Percentiles rank a stretch among this genome's conserved stretches.
Conservation (phyloP, 1,140 invertebrate genomes). For the Brevipalpus yothersi region DNA sequence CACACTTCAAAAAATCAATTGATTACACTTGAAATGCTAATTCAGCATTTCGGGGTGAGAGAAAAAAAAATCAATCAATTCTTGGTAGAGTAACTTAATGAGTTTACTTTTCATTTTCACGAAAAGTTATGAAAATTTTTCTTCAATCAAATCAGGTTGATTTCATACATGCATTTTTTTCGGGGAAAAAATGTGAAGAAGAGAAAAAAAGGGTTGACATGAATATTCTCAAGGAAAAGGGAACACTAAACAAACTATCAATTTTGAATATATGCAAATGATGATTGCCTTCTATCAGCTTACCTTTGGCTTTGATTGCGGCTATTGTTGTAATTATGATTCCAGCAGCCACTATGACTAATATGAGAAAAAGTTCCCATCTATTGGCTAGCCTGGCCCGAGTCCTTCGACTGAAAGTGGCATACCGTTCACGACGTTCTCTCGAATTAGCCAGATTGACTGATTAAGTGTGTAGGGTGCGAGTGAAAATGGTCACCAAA, state of each 20-base stretch:
- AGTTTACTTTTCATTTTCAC: too few species aligned
- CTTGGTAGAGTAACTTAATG: too few species aligned
- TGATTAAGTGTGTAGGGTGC: neutral
- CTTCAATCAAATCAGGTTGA: too few species aligned
- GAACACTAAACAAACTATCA: neutral
- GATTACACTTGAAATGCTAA: too few species aligned
- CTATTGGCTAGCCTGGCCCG: neutral
- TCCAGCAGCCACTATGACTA: slow-evolving; percentile 3
- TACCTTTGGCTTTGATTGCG: slow-evolving; percentile 6
- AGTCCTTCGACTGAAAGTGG: neutral
- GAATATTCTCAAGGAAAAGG: neutral
- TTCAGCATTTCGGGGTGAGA: too few species aligned
- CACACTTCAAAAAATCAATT: too few species aligned
- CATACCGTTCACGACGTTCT: slow-evolving; percentile 1
- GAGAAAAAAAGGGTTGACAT: too few species aligned
- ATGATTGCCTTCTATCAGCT: neutral
- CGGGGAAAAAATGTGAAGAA: too few species aligned
- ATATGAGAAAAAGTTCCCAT: slow-evolving; percentile 7
- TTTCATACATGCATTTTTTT: too few species aligned
- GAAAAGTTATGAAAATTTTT: too few species aligned
- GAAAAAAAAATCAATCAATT: too few species aligned
- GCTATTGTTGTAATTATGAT: slow-evolving; percentile 6
- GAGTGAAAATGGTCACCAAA: too few species aligned
- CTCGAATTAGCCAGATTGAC: neutral
- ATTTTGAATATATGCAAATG: neutral